phyloP scores from a whole-genome alignment of 1,140 invertebrate genomes.

The Ceratina calcarata region DNA sequence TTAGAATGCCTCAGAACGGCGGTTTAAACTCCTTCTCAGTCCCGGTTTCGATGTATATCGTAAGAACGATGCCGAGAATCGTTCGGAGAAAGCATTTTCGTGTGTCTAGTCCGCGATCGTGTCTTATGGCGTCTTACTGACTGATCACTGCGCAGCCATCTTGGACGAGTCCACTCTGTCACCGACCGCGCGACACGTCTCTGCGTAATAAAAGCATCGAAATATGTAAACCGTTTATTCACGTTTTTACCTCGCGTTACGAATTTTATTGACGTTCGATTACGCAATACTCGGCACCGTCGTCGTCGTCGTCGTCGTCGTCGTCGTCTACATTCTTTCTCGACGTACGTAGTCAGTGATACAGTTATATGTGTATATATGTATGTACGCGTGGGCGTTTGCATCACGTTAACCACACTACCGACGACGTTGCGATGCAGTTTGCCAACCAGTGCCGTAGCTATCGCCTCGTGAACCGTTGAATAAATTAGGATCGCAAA shows the following conservation, averaged over 20 bases:
- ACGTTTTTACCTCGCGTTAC: not conserved
- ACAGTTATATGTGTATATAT: not conserved
- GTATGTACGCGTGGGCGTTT: conserved; percentile 49
- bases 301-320: not conserved
- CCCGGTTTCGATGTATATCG: not conserved
- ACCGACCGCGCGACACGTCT: conserved; percentile 55
- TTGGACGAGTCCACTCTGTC: conserved; percentile 78
- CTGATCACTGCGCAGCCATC: conserved; percentile 69
- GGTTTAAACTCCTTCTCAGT: not conserved
- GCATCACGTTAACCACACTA: conserved; percentile 37
- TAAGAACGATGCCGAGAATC: not conserved
- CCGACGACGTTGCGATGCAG: conserved; percentile 45
- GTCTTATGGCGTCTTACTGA: conserved; percentile 42
- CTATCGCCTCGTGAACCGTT: not conserved
- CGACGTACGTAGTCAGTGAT: no score
- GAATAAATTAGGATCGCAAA: not conserved
- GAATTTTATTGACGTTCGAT: conserved; percentile 42
- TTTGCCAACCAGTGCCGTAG: conserved; percentile 42
- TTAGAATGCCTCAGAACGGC: not conserved
- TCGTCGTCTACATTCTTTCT: not conserved
- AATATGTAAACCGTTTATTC: conserved; percentile 11
- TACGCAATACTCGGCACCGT: not conserved
- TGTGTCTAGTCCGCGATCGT: conserved; percentile 17
- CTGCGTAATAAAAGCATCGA: conserved; percentile 3
- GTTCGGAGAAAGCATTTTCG: not conserved